Percentiles rank a stretch among this genome's conserved stretches.
phyloP scores from a whole-genome alignment of 2,113 vertebrate genomes.

The Phaethon lepturus region DNA sequence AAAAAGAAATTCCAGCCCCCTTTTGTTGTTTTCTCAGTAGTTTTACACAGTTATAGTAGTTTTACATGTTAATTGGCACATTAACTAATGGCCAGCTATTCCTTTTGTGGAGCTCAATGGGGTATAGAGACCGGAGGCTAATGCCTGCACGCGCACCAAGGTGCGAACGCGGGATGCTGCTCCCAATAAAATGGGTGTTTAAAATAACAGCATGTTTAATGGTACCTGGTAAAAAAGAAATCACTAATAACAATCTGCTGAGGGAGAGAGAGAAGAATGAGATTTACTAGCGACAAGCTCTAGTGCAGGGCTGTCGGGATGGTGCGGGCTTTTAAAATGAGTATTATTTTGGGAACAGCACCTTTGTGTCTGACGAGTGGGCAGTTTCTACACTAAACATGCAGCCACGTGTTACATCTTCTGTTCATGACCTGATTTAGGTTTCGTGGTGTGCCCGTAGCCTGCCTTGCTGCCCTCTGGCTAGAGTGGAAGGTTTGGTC shows the following conservation, averaged over 20 bases:
- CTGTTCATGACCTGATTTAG: neutral
- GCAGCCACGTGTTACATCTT: neutral
- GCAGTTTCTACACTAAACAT: neutral
- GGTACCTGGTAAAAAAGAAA: neutral
- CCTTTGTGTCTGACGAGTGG: neutral
- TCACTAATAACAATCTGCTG: neutral
- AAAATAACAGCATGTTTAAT: neutral
- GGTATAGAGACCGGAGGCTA: neutral
- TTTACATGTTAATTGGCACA: neutral
- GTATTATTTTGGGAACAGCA: neutral
- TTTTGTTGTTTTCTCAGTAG: neutral
- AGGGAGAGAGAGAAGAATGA: neutral
- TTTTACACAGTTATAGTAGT: neutral
- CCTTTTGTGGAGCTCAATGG: neutral
- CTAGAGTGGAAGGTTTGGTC: neutral
- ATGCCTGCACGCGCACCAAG: neutral
- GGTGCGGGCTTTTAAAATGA: neutral
- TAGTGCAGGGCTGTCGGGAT: neutral
- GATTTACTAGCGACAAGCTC: neutral
- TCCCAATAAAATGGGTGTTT: neutral
- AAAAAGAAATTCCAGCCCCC: neutral
- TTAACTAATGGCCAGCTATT: neutral
- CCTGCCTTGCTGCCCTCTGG: neutral
- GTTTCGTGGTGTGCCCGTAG: neutral
- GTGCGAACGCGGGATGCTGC: neutral